Percentiles rank a stretch among this genome's conserved stretches.
These are phyloP conservation scores for Gisinianus flammeolus DNA, from an alignment of 2,888 invertebrate species.

Conservation along the genomic window DNA sequence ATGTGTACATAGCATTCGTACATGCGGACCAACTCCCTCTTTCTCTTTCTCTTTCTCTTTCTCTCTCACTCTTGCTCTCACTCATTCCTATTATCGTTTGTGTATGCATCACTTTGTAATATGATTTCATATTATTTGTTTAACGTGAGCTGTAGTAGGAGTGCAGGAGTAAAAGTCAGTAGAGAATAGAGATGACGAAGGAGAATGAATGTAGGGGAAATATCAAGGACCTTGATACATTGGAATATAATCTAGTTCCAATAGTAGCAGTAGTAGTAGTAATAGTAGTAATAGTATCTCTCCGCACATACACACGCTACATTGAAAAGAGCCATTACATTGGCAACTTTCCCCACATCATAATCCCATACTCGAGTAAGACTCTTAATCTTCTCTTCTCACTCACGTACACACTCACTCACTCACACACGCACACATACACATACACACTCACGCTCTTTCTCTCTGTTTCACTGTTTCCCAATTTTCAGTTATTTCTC, in stretches of 20 bases:
- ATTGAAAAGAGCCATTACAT: slow-evolving; percentile 29
- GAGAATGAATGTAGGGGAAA: background rate
- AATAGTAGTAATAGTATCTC: no score
- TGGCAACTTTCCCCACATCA: slow-evolving; percentile 34
- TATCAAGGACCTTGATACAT: background rate
- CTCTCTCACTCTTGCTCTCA: no score
- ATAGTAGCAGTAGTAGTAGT: no score
- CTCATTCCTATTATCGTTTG: no score
- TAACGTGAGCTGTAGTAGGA: no score
- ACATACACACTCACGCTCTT: background rate
- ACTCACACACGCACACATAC: background rate
- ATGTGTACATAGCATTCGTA: background rate
- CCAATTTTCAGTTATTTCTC: slow-evolving; percentile 7
- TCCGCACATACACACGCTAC: no score
- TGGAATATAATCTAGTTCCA: no score
- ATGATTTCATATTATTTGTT: no score
- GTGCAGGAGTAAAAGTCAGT: no score
- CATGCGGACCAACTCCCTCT: no score
- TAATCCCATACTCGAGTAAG: slow-evolving; percentile 38
- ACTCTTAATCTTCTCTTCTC: slow-evolving; percentile 42
- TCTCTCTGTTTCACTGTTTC: background rate
- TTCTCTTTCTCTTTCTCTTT: no score
- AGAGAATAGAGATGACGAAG: background rate
- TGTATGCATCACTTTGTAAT: no score
- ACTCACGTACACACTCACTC: slow-evolving; percentile 34